A percentile compares a stretch with the other conserved stretches of the same genome.
Conservation (phyloP, 2,797 vertebrate genomes). For the Urocyon cinereoargenteus region DNA sequence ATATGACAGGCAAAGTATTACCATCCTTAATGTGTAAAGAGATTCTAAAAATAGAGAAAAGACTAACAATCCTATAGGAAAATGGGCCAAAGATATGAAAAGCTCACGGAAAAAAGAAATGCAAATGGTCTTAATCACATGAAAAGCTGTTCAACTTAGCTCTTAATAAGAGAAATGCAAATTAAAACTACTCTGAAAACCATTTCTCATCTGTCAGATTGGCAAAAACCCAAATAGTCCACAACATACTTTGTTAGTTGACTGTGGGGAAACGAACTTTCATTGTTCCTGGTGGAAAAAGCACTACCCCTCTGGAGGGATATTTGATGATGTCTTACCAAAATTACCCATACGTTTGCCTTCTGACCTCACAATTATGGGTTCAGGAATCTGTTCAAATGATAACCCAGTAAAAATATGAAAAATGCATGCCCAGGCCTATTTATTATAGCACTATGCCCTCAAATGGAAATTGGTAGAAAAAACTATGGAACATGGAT, state of each 20-base stretch:
- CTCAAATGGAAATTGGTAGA: neutral
- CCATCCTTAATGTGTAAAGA: constrained; percentile 54
- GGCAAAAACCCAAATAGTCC: constrained; percentile 14
- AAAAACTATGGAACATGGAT: neutral
- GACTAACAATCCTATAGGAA: constrained; percentile 39
- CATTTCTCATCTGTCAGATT: constrained; percentile 63
- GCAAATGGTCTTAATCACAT: constrained; percentile 56
- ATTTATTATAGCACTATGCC: neutral
- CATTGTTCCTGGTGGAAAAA: neutral
- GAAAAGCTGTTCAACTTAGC: constrained; percentile 62
- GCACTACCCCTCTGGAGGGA: neutral
- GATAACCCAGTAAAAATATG: neutral
- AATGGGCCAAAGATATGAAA: constrained; percentile 65
- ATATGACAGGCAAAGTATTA: constrained; percentile 52
- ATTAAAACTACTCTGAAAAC: constrained; percentile 52
- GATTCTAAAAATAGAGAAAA: constrained; percentile 70
- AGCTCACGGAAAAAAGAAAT: constrained; percentile 52
- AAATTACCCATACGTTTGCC: neutral
- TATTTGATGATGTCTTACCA: neutral
- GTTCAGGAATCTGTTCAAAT: constrained; percentile 30
- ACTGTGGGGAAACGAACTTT: neutral
- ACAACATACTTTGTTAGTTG: constrained; percentile 3
- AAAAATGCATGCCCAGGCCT: neutral
- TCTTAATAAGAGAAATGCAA: constrained; percentile 69
- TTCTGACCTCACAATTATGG: neutral